These are phyloP conservation scores for Macropus fuliginosus DNA, from an alignment of 2,797 vertebrate species.

Conservation along the genomic window DNA sequence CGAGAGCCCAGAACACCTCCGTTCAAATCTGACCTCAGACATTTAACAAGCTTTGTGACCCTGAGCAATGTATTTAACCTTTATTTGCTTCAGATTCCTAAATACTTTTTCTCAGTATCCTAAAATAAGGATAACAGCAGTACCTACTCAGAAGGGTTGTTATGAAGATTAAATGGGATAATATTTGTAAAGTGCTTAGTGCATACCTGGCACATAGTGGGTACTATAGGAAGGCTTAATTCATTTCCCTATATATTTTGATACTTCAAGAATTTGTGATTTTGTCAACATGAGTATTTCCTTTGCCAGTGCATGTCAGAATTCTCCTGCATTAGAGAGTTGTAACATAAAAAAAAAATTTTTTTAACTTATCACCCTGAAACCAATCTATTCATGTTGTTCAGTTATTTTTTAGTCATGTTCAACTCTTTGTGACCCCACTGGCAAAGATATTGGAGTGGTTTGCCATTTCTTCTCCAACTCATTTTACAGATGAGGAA, in stretches of 20 bases:
- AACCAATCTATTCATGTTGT: not conserved
- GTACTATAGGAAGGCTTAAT: not conserved
- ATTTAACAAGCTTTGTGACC: not conserved
- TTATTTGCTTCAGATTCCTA: not conserved
- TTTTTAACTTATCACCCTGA: not conserved
- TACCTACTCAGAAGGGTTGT: not conserved
- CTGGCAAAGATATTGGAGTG: not conserved
- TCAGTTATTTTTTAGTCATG: not conserved
- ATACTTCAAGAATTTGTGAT: not conserved
- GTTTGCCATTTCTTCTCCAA: not conserved
- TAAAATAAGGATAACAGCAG: not conserved
- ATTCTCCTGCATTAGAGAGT: not conserved
- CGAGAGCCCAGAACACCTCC: not conserved
- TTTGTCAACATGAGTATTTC: not conserved
- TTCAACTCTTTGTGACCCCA: not conserved
- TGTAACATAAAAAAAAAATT: not conserved
- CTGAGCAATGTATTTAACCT: not conserved
- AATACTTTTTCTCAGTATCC: no score
- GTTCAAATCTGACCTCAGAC: not conserved
- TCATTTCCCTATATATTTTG: not conserved
- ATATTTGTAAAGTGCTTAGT: not conserved
- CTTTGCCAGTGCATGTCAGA: not conserved
- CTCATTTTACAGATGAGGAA: not conserved
- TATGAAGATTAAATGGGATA: not conserved
- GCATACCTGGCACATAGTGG: no score